These are phyloP conservation scores for Pyrgilauda ruficollis DNA, from an alignment of 2,113 vertebrate genomes.

Conservation along the genomic window DNA sequence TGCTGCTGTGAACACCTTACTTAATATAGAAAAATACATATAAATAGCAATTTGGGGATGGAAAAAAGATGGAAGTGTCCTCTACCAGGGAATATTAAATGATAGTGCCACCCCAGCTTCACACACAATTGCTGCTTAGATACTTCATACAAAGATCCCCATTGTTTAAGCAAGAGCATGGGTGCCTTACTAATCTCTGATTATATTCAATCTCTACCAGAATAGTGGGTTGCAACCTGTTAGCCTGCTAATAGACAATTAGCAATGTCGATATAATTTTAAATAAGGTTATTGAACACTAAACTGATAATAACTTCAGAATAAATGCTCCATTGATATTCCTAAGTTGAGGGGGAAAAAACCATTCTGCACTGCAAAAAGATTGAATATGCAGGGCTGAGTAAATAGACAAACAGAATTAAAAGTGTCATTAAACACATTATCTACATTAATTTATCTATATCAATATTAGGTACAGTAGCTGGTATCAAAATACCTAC, in stretches of 20 bases:
- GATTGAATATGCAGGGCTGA: not conserved
- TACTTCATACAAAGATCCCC: conserved; percentile 8
- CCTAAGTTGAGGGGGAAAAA: not conserved
- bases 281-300: not conserved
- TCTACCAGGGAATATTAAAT: conserved; percentile 3
- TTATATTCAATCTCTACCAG: not conserved
- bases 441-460: not conserved
- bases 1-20: not conserved
- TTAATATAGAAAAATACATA: not conserved
- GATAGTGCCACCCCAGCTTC: not conserved
- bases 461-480: conserved; percentile 18
- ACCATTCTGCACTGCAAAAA: not conserved
- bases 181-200: not conserved
- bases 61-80: not conserved
- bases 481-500: conserved; percentile 46
- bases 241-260: not conserved
- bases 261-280: not conserved
- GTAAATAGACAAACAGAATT: not conserved
- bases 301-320: not conserved
- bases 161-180: conserved; percentile 16
- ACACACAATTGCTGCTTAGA: conserved; percentile 16
- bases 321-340: not conserved
- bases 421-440: not conserved
- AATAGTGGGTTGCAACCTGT: conserved; percentile 18
- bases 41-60: not conserved